Conservation (phyloP, 2,888 invertebrate genomes). For the Drosophila parthenogenetica region DNA sequence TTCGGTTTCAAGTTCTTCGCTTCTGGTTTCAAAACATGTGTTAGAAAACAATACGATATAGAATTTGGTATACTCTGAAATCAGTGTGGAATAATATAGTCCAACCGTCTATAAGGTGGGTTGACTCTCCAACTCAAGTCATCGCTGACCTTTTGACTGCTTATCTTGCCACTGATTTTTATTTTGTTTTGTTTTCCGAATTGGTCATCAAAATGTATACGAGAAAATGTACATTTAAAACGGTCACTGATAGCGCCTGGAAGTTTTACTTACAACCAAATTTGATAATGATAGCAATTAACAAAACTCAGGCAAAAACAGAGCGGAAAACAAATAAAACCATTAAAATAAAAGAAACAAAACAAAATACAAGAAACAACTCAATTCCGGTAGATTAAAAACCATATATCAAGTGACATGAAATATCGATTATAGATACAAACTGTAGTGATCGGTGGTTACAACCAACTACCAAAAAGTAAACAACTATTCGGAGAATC, state of each 20-base stretch:
- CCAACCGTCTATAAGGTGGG: slow-evolving; percentile 16
- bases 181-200: slow-evolving; percentile 31
- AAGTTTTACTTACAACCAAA: slow-evolving; percentile 33
- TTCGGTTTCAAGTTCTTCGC: slow-evolving; percentile 29
- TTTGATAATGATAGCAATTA: slow-evolving; percentile 29
- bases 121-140: slow-evolving; percentile 5
- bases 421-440: too few relatives aligned
- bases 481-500: too few relatives aligned
- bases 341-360: not conserved
- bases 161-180: slow-evolving; percentile 32
- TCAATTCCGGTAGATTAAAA: not conserved
- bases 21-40: slow-evolving; percentile 32
- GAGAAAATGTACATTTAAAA: slow-evolving; percentile 40
- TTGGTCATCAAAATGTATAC: slow-evolving; percentile 58
- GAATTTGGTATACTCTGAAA: too few relatives aligned
- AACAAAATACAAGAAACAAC: slow-evolving; percentile 1
- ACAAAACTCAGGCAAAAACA: not conserved
- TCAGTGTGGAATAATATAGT: too few relatives aligned
- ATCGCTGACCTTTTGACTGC: slow-evolving; percentile 30
- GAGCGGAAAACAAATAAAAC: not conserved
- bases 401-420: not conserved
- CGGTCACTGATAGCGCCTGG: slow-evolving; percentile 36
- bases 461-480: too few relatives aligned
- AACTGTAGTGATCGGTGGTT: too few relatives aligned
- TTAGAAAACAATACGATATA: slow-evolving; percentile 9